These are phyloP conservation scores for Drosophila helvetica DNA, from an alignment of 2,888 invertebrate species.

Conservation along the genomic window DNA sequence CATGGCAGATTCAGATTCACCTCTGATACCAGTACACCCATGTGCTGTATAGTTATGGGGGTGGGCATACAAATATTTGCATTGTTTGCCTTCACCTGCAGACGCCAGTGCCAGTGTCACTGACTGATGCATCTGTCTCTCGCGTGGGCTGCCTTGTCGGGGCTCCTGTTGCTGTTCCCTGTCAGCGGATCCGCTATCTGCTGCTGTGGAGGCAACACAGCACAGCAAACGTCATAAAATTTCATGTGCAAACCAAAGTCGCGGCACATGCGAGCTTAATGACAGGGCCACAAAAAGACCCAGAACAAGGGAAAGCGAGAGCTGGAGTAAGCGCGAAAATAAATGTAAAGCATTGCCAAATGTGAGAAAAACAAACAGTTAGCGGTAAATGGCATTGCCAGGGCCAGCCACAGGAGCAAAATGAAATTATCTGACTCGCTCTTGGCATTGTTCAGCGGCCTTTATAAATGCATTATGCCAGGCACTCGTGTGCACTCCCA, in stretches of 20 bases:
- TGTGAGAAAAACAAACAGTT: constrained; percentile 57
- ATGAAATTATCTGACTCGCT: constrained; percentile 58
- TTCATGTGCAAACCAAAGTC: constrained; percentile 71
- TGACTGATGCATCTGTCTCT: constrained; percentile 28
- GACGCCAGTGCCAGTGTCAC: constrained; percentile 23
- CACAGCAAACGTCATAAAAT: constrained; percentile 73
- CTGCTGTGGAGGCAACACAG: constrained; percentile 33
- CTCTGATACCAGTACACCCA: background rate
- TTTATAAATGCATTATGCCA: constrained; percentile 68
- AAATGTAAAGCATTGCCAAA: constrained; percentile 50
- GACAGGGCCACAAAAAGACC: constrained; percentile 38
- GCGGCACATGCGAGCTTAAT: constrained; percentile 58
- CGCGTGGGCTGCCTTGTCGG: constrained; percentile 21
- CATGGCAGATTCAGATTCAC: background rate
- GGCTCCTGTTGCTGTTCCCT: constrained; percentile 22
- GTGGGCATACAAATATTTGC: constrained; percentile 33
- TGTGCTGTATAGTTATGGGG: constrained; percentile 15
- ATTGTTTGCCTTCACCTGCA: constrained; percentile 57
- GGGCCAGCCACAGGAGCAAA: constrained; percentile 32
- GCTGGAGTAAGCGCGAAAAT: constrained; percentile 23
- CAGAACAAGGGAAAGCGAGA: constrained; percentile 7
- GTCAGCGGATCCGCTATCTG: constrained; percentile 56
- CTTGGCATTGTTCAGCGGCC: constrained; percentile 61
- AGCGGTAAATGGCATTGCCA: constrained; percentile 55
- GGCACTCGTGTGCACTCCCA: constrained; percentile 56